phyloP scores from a whole-genome alignment of 2,888 invertebrate genomes.

The Xestia ashworthii region DNA sequence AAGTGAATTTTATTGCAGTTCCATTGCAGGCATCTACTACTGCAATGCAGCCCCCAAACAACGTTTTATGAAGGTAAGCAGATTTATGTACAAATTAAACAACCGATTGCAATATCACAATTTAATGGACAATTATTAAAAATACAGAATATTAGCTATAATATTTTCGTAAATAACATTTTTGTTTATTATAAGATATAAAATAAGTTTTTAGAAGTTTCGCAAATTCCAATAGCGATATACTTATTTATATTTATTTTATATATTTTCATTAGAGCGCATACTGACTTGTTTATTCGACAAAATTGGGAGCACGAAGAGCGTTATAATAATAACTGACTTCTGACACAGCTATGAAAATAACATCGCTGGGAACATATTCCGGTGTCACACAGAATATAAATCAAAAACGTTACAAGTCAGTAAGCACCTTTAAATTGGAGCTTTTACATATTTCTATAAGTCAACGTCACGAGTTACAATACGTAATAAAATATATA shows the following conservation, averaged over 20 bases:
- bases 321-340: conserved; percentile 25
- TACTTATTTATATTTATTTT: conserved; percentile 50
- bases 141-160: conserved; percentile 71
- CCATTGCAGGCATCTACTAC: conserved; percentile 22
- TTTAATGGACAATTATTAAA: conserved; percentile 87
- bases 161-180: conserved; percentile 71
- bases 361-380: conserved; percentile 44
- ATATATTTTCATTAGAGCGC: conserved; percentile 53
- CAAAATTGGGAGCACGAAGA: conserved; percentile 22
- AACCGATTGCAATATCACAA: conserved; percentile 82
- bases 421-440: conserved; percentile 59
- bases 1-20: not conserved
- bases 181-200: conserved; percentile 61
- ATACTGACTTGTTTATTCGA: conserved; percentile 56
- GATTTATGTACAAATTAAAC: conserved; percentile 56
- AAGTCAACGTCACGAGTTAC: conserved; percentile 52
- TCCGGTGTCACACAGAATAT: conserved; percentile 30
- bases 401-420: conserved; percentile 52
- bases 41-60: conserved; percentile 47
- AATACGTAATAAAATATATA: conserved; percentile 60
- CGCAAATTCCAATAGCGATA: conserved; percentile 67
- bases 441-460: conserved; percentile 36
- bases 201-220: conserved; percentile 64
- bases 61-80: not conserved
- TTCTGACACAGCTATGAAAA: conserved; percentile 49